phyloP scores from a whole-genome alignment of 2,888 invertebrate genomes.

The Periphyllus acericola region DNA sequence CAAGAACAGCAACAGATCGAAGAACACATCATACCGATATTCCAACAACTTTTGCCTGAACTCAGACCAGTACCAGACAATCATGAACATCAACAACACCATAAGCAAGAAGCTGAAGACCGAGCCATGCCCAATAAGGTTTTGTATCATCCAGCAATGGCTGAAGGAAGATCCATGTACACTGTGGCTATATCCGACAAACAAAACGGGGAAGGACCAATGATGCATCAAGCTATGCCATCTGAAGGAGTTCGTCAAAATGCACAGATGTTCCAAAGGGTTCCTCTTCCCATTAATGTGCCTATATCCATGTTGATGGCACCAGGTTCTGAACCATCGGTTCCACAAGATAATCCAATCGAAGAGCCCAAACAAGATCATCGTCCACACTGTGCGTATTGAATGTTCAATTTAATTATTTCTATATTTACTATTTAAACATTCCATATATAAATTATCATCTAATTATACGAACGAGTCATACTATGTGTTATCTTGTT shows the following conservation, averaged over 20 bases:
- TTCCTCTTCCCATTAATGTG: slow-evolving; percentile 67
- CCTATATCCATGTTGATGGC: slow-evolving; percentile 67
- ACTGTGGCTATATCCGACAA: slow-evolving; percentile 66
- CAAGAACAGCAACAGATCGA: slow-evolving; percentile 67
- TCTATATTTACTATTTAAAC: neutral
- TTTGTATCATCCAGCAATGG: slow-evolving; percentile 60
- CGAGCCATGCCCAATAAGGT: slow-evolving; percentile 61
- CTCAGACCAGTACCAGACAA: slow-evolving; percentile 51
- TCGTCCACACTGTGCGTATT: slow-evolving; percentile 81
- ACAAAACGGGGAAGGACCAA: slow-evolving; percentile 60
- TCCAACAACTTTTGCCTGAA: slow-evolving; percentile 63
- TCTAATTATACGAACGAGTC: too few relatives aligned
- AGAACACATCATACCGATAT: slow-evolving; percentile 64
- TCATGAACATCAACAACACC: slow-evolving; percentile 63
- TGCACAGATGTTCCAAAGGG: slow-evolving; percentile 67
- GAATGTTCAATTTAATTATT: neutral
- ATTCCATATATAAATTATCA: neutral
- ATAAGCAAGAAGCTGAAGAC: slow-evolving; percentile 55
- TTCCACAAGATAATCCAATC: slow-evolving; percentile 67
- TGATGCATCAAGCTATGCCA: slow-evolving; percentile 64
- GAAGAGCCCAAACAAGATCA: slow-evolving; percentile 69
- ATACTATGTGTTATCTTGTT: too few relatives aligned
- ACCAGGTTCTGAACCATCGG: slow-evolving; percentile 65
- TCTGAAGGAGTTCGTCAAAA: slow-evolving; percentile 65
- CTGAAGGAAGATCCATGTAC: slow-evolving; percentile 62